Evolutionary conservation across 2,888 invertebrate species (phyloP).

Genomic region (Apantesis nais): DNA sequence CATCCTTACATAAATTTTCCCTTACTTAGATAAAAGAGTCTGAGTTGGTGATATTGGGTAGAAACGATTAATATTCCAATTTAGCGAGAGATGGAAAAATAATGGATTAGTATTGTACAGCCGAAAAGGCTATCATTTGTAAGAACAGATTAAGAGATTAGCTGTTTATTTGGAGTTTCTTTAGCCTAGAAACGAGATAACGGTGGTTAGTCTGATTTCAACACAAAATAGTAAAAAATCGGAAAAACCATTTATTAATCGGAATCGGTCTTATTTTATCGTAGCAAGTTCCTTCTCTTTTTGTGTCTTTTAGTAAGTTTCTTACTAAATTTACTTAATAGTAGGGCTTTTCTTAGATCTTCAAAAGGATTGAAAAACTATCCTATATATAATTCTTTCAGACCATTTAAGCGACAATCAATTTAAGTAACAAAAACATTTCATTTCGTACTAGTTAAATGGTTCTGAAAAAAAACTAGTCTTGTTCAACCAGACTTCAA

Average conservation of each 20-base stretch:
- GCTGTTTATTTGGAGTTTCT: slow-evolving; percentile 6
- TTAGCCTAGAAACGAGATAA: neutral
- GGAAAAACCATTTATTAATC: neutral
- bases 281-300: neutral
- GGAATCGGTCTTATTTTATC: neutral
- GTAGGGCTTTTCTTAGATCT: neutral
- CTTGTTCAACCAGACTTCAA: neutral
- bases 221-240: neutral
- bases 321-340: neutral
- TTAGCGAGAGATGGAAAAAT: slow-evolving; percentile 15
- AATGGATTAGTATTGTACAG: slow-evolving; percentile 12
- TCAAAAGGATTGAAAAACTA: neutral
- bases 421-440: neutral
- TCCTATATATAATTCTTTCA: neutral
- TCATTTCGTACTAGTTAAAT: neutral
- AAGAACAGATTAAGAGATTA: slow-evolving; percentile 9
- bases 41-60: slow-evolving; percentile 13
- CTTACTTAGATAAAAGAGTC: slow-evolving; percentile 9
- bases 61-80: slow-evolving; percentile 32
- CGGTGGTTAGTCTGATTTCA: neutral
- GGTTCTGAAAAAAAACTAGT: neutral
- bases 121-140: neutral
- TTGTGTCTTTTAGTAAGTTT: neutral
- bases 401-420: neutral
- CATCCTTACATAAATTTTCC: slow-evolving; percentile 4